Base-by-base conservation (phyloP, 2,888 invertebrate species). In the Leptopterna dolabrata region DNA sequence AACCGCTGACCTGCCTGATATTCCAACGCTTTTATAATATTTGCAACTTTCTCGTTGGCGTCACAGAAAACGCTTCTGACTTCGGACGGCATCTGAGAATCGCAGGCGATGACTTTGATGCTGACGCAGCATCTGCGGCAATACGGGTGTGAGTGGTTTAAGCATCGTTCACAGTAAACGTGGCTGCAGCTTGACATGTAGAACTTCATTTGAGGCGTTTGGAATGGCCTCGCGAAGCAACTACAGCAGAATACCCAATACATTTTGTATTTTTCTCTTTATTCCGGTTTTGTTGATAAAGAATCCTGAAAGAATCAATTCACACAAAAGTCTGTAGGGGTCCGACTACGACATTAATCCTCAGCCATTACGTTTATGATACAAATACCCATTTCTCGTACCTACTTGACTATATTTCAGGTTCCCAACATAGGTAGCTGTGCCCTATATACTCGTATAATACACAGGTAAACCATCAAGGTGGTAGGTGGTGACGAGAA, bases 171-270 rank as follows among this genome's bases (percentile, higher is more conserved):
- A 24, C 76, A 76, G 24, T 76, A 76, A 43, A 76, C 19, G 43
- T 76, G 76, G n/a, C 76, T 76, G 76, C 76, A 76, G 24, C 76
- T 76, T 13, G 76, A 76, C 76, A 76, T 76, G 76, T n/a, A 76
- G 14, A 76, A 76, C n/a, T 76, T 76, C 19, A 43, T 76, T 43
- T 76, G 76, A 19, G 41, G 16, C 13, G n/a, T 6, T 76, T 76
- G 41, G 13, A 19, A 76, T 1, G 76, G 76, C 41, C 76, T 29
- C 2, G 24, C 11, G 24, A 76, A 76, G n/a, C 76, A 76, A 76
- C 36, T 76, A 24, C 76, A 76, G 76, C 76, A 76, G 24, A 43
- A 76, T 6, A 76, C 76, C 76, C 76, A 76, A 45, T 19, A 76
- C 76, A 76, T 76, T 13, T 16, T 73, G 73, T 9, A n/a, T 27